phyloP scores from a whole-genome alignment of 2,888 invertebrate species.

The Augochlorella aurata region DNA sequence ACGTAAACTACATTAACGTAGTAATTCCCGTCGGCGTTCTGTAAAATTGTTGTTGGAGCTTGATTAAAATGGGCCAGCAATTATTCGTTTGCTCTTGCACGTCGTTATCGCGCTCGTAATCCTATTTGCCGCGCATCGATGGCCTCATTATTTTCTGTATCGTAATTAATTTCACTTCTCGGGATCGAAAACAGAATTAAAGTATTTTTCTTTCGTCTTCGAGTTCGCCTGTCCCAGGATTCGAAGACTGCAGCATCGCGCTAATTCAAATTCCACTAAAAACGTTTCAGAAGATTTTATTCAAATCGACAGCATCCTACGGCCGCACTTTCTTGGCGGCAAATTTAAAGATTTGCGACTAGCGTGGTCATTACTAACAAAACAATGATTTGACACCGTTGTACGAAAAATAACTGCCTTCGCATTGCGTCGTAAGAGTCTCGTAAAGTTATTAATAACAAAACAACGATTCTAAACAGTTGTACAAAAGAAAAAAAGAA shows the following conservation, averaged over 20 bases:
- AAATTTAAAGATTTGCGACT: neutral
- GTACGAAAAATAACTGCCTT: neutral
- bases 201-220: neutral
- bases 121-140: slow-evolving; percentile 3
- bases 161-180: neutral
- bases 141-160: slow-evolving; percentile 12
- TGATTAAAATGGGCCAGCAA: slow-evolving; percentile 44
- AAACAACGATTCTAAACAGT: neutral
- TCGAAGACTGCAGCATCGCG: neutral
- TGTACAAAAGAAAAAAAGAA: neutral
- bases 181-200: neutral
- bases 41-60: slow-evolving; percentile 24
- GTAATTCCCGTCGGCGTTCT: slow-evolving; percentile 26
- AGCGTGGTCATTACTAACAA: neutral
- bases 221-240: neutral
- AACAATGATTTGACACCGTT: neutral
- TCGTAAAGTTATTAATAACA: neutral
- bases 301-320: neutral
- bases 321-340: neutral
- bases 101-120: slow-evolving; percentile 18
- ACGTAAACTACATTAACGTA: slow-evolving; percentile 35
- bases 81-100: slow-evolving; percentile 33
- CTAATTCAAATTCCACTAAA: neutral
- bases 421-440: too few relatives aligned
- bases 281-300: neutral